Evolutionary conservation across 1,140 invertebrate genomes (phyloP).

Genomic region (Tetramorium alpestre): DNA sequence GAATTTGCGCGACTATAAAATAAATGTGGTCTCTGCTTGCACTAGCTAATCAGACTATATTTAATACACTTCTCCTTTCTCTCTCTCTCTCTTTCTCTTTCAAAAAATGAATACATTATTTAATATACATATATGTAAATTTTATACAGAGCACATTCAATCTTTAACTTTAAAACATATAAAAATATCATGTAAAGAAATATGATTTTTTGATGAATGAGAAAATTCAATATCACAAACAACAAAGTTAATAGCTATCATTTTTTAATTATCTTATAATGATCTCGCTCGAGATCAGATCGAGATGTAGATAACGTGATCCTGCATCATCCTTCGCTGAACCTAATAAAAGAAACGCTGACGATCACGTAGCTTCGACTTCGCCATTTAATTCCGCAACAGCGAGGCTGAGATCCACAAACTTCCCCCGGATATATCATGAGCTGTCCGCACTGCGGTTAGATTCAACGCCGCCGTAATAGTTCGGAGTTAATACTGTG

Average conservation of each 20-base stretch:
- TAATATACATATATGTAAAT: background rate
- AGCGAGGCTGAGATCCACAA: conserved; percentile 18
- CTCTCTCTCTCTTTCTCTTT: background rate
- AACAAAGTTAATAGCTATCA: conserved; percentile 4
- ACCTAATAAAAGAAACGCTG: background rate
- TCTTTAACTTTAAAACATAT: background rate
- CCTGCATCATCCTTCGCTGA: background rate
- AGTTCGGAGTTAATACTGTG: conserved; percentile 49
- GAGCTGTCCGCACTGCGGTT: conserved; percentile 48
- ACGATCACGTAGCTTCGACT: conserved; percentile 18
- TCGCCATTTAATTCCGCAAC: conserved; percentile 39
- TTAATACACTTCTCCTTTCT: background rate
- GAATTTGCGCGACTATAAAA: background rate
- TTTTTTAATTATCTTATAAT: background rate
- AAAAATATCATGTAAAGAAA: background rate
- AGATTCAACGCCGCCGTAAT: conserved; percentile 32
- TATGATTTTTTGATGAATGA: background rate
- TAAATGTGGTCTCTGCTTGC: background rate
- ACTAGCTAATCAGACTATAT: background rate
- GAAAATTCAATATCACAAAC: background rate
- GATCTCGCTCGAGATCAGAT: background rate
- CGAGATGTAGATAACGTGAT: background rate
- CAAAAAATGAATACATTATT: background rate
- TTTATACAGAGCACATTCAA: background rate
- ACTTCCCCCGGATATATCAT: conserved; percentile 45